These are phyloP conservation scores for Nipponacmea schrenckii DNA, from an alignment of 2,888 invertebrate genomes.

Conservation along the genomic window DNA sequence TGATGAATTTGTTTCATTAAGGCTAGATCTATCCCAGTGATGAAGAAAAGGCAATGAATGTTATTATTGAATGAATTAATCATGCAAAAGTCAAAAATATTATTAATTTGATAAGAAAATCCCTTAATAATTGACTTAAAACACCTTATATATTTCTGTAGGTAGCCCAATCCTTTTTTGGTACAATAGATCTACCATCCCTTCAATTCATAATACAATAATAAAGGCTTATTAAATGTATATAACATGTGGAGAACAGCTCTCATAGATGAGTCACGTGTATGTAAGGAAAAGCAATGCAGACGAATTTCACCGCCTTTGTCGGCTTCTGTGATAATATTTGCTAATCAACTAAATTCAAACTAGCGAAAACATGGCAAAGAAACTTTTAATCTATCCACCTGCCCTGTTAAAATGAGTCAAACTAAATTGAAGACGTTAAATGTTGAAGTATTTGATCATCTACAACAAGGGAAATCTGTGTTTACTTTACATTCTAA, in stretches of 20 bases:
- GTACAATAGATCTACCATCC: neutral
- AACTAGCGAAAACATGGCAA: neutral
- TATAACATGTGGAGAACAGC: no score
- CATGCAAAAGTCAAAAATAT: no score
- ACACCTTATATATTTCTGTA: slow-evolving; percentile 1
- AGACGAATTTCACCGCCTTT: neutral
- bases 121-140: no score
- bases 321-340: neutral
- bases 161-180: neutral
- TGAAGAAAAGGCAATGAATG: no score
- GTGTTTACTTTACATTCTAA: slow-evolving; percentile 20
- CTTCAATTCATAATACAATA: neutral
- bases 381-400: neutral
- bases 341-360: neutral
- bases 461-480: neutral
- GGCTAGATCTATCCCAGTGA: no score
- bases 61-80: no score
- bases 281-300: neutral
- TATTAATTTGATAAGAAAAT: no score
- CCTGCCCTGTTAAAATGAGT: neutral
- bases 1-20: no score
- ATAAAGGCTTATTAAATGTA: neutral
- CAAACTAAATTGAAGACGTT: no score
- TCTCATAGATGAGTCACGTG: no score
- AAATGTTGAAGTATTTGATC: no score